Evolutionary conservation across 1,140 invertebrate genomes (phyloP).

Genomic region (Saccostrea cuccullata): DNA sequence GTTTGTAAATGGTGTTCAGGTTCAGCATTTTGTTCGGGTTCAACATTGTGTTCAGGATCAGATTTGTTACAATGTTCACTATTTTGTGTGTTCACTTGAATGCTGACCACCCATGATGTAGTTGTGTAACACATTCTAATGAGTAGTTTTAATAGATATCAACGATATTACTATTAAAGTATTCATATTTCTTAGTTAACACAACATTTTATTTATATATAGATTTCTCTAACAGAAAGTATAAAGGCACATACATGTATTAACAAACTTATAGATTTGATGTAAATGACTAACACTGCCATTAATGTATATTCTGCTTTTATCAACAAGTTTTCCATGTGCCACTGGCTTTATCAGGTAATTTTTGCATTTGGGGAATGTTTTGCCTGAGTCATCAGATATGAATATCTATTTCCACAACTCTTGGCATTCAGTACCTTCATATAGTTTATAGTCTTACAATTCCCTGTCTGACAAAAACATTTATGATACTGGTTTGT

Average conservation of each 20-base stretch:
- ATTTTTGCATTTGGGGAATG: background rate
- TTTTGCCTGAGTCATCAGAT: slow-evolving; percentile 11
- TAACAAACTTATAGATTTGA: background rate
- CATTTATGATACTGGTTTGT: background rate
- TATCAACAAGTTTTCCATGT: slow-evolving; percentile 24
- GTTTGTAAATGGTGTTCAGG: no score
- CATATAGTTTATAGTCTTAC: background rate
- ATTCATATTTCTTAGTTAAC: background rate
- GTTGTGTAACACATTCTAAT: no score
- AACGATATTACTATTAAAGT: background rate
- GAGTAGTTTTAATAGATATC: background rate
- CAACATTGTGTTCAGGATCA: no score
- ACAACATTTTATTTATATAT: background rate
- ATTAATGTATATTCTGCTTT: background rate
- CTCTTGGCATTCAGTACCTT: background rate
- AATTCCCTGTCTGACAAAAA: background rate
- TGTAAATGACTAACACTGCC: background rate
- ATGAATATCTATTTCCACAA: background rate
- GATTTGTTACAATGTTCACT: no score
- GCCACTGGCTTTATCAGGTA: slow-evolving; percentile 24
- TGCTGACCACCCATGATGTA: no score
- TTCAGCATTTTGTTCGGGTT: no score
- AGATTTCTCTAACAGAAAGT: background rate
- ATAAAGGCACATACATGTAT: no score
- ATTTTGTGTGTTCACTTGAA: no score